Percentiles rank a stretch among this genome's conserved stretches.
phyloP scores from a whole-genome alignment of 1,140 invertebrate genomes.

The Chymomyza costata region DNA sequence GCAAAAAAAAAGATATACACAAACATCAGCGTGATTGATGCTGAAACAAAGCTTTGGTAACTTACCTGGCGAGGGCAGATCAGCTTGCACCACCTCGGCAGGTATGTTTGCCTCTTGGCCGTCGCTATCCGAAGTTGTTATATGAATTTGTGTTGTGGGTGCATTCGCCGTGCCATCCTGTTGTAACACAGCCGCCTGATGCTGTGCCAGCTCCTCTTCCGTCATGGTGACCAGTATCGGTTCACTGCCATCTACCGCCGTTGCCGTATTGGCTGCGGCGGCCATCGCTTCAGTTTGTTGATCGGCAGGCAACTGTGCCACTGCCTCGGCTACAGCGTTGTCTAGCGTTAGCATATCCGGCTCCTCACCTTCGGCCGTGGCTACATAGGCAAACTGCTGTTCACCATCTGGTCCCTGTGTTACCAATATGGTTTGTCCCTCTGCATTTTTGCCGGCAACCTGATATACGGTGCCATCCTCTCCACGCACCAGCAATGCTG shows the following conservation, averaged over 20 bases:
- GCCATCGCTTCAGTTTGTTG: conserved; percentile 73
- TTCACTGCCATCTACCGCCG: conserved; percentile 63
- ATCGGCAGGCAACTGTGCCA: conserved; percentile 48
- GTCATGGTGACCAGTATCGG: conserved; percentile 78
- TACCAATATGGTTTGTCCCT: conserved; percentile 83
- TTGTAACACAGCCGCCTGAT: conserved; percentile 69
- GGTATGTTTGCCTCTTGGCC: conserved; percentile 82
- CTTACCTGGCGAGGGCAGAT: conserved; percentile 85
- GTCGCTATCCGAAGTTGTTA: conserved; percentile 77
- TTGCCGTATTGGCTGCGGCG: too few relatives aligned
- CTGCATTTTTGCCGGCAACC: conserved; percentile 86
- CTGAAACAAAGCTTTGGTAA: conserved; percentile 25
- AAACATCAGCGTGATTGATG: too few relatives aligned
- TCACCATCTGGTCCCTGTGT: conserved; percentile 82
- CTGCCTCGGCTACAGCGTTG: conserved; percentile 79
- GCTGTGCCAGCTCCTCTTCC: conserved; percentile 77
- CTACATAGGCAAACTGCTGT: conserved; percentile 84
- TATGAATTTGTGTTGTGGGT: conserved; percentile 57
- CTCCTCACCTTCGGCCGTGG: conserved; percentile 79
- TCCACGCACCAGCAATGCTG: conserved; percentile 80
- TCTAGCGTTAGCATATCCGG: conserved; percentile 80
- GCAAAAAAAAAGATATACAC: conserved; percentile 34
- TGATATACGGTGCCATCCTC: conserved; percentile 79
- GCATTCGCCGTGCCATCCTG: conserved; percentile 40
- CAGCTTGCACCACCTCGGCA: conserved; percentile 87